phyloP scores from a whole-genome alignment of 2,797 vertebrate species.

The Distichodus sexfasciatus region DNA sequence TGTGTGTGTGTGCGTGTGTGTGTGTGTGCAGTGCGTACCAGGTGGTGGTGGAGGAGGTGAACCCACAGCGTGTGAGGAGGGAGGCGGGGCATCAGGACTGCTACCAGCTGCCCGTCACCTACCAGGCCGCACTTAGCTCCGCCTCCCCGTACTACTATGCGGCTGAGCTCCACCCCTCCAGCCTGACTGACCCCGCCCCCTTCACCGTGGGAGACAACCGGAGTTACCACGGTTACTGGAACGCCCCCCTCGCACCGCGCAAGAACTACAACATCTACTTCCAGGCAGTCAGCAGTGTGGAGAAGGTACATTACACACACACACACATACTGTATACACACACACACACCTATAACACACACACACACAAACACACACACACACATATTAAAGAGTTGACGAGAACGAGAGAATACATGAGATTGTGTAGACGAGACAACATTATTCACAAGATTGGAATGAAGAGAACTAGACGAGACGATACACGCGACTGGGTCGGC shows the following conservation, averaged over 20 bases:
- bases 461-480: no score
- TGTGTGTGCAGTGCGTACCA: conserved; percentile 87
- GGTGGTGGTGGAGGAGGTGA: conserved; percentile 93
- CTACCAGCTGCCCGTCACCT: conserved; percentile 89
- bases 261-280: conserved; percentile 99
- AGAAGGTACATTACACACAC: conserved; percentile 77
- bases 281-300: conserved; percentile 98
- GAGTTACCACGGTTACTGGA: conserved; percentile 97
- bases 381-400: no score
- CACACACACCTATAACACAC: background rate
- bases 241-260: conserved; percentile 90
- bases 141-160: conserved; percentile 93
- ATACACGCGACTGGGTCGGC: no score
- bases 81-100: conserved; percentile 87
- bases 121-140: conserved; percentile 81
- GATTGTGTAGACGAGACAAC: no score
- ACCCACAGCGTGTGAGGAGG: conserved; percentile 84
- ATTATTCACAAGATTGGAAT: no score
- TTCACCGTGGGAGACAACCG: conserved; percentile 98
- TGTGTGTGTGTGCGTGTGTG: background rate
- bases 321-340: conserved; percentile 1
- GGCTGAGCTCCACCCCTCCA: conserved; percentile 90
- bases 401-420: no score
- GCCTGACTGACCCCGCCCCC: conserved; percentile 86
- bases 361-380: background rate